Conservation (phyloP, 2,888 invertebrate genomes). For the Nomada hirtipes region DNA sequence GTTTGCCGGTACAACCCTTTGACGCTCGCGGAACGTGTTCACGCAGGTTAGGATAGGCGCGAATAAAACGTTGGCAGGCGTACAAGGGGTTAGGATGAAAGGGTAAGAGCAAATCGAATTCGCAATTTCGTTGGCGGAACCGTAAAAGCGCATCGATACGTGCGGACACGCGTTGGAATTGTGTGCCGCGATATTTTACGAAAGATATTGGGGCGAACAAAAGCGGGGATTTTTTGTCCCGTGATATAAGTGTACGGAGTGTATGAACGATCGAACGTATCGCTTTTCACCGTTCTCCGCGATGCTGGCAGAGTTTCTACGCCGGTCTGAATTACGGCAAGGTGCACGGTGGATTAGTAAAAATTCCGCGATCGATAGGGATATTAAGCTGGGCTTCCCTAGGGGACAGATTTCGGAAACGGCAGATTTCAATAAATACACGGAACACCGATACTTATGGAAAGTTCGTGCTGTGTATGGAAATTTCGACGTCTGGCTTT, state of each 20-base stretch:
- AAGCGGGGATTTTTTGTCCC: not conserved
- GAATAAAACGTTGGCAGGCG: conserved; percentile 44
- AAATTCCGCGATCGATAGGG: conserved; percentile 26
- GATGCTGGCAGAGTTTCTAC: not conserved
- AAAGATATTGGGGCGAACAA: not conserved
- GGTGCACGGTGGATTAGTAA: not conserved
- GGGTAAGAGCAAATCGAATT: conserved; percentile 35
- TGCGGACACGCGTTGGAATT: conserved; percentile 14
- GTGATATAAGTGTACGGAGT: not conserved
- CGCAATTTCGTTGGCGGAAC: conserved; percentile 7
- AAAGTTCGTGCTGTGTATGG: conserved; percentile 52
- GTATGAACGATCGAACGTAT: not conserved
- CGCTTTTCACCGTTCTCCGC: no score
- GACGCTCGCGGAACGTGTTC: conserved; percentile 14
- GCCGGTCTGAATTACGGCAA: not conserved
- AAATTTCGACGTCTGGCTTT: conserved; percentile 57
- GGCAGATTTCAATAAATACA: conserved; percentile 62
- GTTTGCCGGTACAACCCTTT: conserved; percentile 12
- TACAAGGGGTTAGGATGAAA: conserved; percentile 21
- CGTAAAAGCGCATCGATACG: conserved; percentile 5
- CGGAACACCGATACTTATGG: conserved; percentile 43
- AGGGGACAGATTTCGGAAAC: conserved; percentile 7
- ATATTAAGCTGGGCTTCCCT: not conserved
- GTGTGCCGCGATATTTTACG: not conserved
- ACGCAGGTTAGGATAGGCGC: conserved; percentile 3